These are phyloP conservation scores for Brachymystax lenok DNA, from an alignment of 2,797 vertebrate species.

Conservation along the genomic window DNA sequence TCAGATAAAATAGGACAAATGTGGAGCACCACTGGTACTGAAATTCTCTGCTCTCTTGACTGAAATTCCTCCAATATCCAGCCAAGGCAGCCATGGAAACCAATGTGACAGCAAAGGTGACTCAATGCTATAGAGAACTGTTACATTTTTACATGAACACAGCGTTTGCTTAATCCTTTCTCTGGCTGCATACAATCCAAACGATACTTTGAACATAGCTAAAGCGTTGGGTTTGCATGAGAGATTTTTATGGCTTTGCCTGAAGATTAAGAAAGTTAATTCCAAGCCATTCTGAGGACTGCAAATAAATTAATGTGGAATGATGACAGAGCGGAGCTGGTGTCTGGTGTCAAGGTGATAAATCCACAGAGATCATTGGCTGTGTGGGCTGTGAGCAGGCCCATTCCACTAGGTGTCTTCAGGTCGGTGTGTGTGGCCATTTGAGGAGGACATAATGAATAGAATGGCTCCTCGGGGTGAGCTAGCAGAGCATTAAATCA, in stretches of 20 bases:
- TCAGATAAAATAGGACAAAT: not conserved
- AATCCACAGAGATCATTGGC: constrained; percentile 10
- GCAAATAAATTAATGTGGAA: constrained; percentile 34
- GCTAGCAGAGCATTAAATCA: constrained; percentile 27
- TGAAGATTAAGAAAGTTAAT: constrained; percentile 55
- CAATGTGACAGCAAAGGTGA: constrained; percentile 39
- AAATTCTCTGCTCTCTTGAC: not conserved
- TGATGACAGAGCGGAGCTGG: not conserved
- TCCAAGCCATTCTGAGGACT: constrained; percentile 40
- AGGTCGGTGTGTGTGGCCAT: constrained; percentile 10
- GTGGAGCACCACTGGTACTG: not conserved
- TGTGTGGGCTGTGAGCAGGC: not conserved
- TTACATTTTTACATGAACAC: constrained; percentile 55
- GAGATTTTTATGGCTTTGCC: constrained; percentile 52
- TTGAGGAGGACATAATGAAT: not conserved
- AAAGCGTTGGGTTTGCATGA: constrained; percentile 62
- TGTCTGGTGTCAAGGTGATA: not conserved
- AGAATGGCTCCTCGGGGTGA: not conserved
- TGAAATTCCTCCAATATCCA: not conserved
- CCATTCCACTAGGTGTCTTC: not conserved
- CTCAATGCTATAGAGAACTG: constrained; percentile 18
- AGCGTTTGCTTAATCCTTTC: constrained; percentile 63
- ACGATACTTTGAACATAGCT: constrained; percentile 62
- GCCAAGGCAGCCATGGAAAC: not conserved
- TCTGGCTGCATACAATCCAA: constrained; percentile 62